These are phyloP conservation scores for Chesias legatella DNA, from an alignment of 2,888 invertebrate species.

Conservation along the genomic window DNA sequence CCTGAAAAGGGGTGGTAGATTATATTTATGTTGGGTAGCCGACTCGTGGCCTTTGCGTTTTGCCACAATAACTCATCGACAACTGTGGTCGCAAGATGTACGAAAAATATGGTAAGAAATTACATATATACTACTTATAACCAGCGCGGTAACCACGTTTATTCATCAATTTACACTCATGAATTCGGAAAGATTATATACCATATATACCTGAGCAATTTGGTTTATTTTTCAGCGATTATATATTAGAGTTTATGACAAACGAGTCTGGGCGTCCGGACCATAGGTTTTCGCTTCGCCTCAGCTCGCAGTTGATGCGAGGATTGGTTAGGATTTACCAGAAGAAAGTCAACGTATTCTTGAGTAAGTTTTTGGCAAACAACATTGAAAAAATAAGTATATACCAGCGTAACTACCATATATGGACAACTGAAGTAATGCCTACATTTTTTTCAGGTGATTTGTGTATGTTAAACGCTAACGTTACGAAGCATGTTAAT, in stretches of 20 bases:
- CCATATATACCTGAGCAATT: too few relatives aligned
- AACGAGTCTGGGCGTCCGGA: slow-evolving; percentile 63
- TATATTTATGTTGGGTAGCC: slow-evolving; percentile 71
- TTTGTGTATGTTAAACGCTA: too few relatives aligned
- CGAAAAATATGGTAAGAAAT: slow-evolving; percentile 56
- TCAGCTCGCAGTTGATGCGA: slow-evolving; percentile 65
- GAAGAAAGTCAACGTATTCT: slow-evolving; percentile 51
- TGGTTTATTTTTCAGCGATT: slow-evolving; percentile 44
- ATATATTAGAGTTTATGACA: slow-evolving; percentile 55
- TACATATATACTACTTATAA: neutral
- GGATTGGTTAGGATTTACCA: slow-evolving; percentile 64
- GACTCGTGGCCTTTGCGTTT: slow-evolving; percentile 70
- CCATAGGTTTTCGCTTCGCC: slow-evolving; percentile 62
- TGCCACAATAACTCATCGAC: slow-evolving; percentile 56
- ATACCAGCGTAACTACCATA: too few relatives aligned
- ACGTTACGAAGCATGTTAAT: too few relatives aligned
- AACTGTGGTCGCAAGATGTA: slow-evolving; percentile 66
- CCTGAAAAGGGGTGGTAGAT: slow-evolving; percentile 62
- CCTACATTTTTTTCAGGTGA: too few relatives aligned
- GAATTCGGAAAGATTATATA: too few relatives aligned
- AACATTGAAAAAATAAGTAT: too few relatives aligned
- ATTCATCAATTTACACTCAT: too few relatives aligned
- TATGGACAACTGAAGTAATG: too few relatives aligned
- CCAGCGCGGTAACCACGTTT: too few relatives aligned
- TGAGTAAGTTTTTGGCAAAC: too few relatives aligned